A percentile compares a stretch with the other conserved stretches of the same genome.
Conservation (phyloP, 2,888 invertebrate species). For the Drosophila mulleri region DNA sequence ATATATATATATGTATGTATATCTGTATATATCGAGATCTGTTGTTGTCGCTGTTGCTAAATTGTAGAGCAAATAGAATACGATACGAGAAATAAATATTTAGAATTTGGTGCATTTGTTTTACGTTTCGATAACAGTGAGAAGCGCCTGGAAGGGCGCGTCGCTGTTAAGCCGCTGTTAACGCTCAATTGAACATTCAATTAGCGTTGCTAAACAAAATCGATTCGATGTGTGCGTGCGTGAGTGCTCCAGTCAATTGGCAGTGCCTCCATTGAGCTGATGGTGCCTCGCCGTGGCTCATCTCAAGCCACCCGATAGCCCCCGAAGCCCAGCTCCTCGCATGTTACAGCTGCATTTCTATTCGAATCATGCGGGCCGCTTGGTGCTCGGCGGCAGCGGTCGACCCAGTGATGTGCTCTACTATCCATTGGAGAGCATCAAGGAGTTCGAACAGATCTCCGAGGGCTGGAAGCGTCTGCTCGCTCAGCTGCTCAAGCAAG, state of each 20-base stretch:
- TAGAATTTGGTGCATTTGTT: slow-evolving; percentile 25
- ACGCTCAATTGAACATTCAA: slow-evolving; percentile 40
- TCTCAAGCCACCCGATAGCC: slow-evolving; percentile 30
- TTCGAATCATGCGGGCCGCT: slow-evolving; percentile 90
- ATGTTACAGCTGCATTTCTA: slow-evolving; percentile 94
- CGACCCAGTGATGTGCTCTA: slow-evolving; percentile 85
- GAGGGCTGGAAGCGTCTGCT: slow-evolving; percentile 92
- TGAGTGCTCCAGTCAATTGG: slow-evolving; percentile 47
- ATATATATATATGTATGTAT: not conserved
- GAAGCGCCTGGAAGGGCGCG: slow-evolving; percentile 44
- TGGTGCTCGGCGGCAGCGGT: slow-evolving; percentile 86
- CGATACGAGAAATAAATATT: slow-evolving; percentile 27
- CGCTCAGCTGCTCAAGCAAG: slow-evolving; percentile 89
- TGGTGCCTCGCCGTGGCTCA: slow-evolving; percentile 46
- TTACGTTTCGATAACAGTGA: slow-evolving; percentile 33
- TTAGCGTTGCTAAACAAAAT: slow-evolving; percentile 42
- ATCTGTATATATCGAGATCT: not conserved
- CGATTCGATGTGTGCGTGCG: slow-evolving; percentile 10
- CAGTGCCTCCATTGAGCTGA: slow-evolving; percentile 34
- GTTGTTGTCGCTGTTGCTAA: slow-evolving; percentile 38
- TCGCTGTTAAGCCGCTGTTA: slow-evolving; percentile 45
- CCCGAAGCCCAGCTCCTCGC: slow-evolving; percentile 73
- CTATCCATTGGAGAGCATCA: slow-evolving; percentile 93
- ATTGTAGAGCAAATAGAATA: slow-evolving; percentile 27
- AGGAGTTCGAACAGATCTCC: slow-evolving; percentile 93